phyloP scores from a whole-genome alignment of 2,797 vertebrate genomes.

The Sebastes variabilis region DNA sequence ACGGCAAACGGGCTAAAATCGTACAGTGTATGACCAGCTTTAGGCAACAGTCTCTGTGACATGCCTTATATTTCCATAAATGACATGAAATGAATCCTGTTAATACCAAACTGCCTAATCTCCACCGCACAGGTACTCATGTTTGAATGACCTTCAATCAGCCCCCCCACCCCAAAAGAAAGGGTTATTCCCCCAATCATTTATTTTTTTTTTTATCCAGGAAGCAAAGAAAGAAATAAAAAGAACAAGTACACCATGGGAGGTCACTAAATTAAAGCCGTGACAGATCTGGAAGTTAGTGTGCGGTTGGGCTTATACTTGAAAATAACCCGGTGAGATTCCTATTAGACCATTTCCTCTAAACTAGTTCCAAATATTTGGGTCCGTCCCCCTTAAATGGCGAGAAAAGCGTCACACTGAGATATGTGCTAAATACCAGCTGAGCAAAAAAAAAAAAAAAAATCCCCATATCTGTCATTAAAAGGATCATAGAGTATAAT shows the following conservation, averaged over 20 bases:
- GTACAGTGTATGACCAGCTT: too few relatives aligned
- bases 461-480: constrained; percentile 75
- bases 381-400: constrained; percentile 49
- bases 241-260: constrained; percentile 45
- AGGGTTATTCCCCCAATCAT: constrained; percentile 31
- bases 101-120: constrained; percentile 54
- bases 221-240: constrained; percentile 15
- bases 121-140: constrained; percentile 52
- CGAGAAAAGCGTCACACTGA: constrained; percentile 70
- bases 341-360: constrained; percentile 56
- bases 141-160: constrained; percentile 63
- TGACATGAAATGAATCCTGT: constrained; percentile 61
- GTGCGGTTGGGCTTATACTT: constrained; percentile 42
- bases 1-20: too few relatives aligned
- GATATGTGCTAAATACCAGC: constrained; percentile 74
- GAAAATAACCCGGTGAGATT: constrained; percentile 56
- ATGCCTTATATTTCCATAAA: constrained; percentile 57
- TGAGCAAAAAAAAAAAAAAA: constrained; percentile 56
- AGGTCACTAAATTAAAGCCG: constrained; percentile 61
- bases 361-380: constrained; percentile 52
- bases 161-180: constrained; percentile 13
- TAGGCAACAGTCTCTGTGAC: constrained; percentile 37
- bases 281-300: constrained; percentile 53
- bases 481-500: constrained; percentile 74
- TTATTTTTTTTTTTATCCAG: constrained; percentile 15